Conservation (phyloP, 30 jellyfish, hydroid and myxozoan genomes). For the Aurelia sp. region DNA sequence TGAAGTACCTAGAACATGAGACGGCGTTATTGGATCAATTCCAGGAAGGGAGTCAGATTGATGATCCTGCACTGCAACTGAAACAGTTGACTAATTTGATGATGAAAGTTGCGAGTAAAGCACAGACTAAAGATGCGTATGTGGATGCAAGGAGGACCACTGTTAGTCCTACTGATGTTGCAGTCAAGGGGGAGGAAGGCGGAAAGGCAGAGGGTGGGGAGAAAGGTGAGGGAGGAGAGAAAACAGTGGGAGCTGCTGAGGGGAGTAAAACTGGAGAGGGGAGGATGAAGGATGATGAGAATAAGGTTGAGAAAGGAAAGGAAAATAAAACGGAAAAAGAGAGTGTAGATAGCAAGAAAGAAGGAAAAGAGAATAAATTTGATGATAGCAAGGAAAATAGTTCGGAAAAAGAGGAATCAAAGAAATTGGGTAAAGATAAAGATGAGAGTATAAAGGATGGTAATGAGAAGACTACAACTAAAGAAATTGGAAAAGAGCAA, state of each 20-base stretch:
- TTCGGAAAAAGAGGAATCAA: constrained; percentile 1
- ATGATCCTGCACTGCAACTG: constrained; percentile 69
- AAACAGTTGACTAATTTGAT: constrained; percentile 59
- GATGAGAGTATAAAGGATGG: not conserved
- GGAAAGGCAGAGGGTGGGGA: constrained; percentile 5
- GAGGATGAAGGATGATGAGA: not conserved
- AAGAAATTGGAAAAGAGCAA: not conserved
- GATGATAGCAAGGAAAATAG: not conserved
- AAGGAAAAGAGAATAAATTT: not conserved
- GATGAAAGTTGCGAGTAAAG: constrained; percentile 66
- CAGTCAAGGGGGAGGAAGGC: constrained; percentile 9
- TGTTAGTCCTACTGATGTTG: constrained; percentile 42
- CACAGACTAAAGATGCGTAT: constrained; percentile 50
- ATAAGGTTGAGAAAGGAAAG: constrained; percentile 18
- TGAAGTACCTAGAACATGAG: constrained; percentile 82
- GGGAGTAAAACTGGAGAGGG: constrained; percentile 2
- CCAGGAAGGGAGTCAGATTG: constrained; percentile 83
- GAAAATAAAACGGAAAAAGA: constrained; percentile 10
- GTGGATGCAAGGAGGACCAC: constrained; percentile 74
- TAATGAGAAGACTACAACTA: not conserved
- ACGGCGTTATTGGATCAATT: constrained; percentile 73
- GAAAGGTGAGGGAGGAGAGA: constrained; percentile 6
- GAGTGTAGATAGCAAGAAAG: not conserved
- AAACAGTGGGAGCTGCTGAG: constrained; percentile 1
- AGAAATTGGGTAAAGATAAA: not conserved